These are phyloP conservation scores for Nasalis larvatus DNA, from an alignment of 2,113 vertebrate genomes.

Conservation along the genomic window DNA sequence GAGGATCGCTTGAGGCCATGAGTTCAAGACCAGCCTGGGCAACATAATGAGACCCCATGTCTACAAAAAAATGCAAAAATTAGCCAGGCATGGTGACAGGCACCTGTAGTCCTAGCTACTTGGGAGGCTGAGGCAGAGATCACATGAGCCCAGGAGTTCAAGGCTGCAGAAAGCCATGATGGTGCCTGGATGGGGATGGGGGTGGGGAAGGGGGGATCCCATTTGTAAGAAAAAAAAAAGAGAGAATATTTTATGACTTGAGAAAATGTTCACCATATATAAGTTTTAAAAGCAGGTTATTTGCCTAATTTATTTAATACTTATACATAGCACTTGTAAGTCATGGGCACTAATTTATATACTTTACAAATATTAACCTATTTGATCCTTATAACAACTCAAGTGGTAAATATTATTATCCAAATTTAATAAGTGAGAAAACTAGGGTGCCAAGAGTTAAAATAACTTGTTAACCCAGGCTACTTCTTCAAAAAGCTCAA, in stretches of 20 bases:
- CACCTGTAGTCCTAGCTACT: too few species aligned
- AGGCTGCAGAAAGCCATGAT: too few species aligned
- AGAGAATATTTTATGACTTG: neutral
- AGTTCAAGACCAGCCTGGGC: too few species aligned
- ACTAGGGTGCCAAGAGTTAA: neutral
- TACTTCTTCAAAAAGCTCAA: neutral
- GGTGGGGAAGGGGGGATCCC: too few species aligned
- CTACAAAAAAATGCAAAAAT: too few species aligned
- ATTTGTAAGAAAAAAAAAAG: too few species aligned
- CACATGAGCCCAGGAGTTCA: too few species aligned
- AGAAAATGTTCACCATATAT: neutral
- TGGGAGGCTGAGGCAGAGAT: too few species aligned
- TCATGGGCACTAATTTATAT: neutral
- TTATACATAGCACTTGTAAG: constrained; percentile 7
- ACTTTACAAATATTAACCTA: constrained; percentile 10
- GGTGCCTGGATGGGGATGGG: too few species aligned
- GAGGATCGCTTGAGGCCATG: too few species aligned
- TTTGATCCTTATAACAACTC: neutral
- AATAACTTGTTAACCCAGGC: neutral
- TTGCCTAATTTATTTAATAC: neutral
- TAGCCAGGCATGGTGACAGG: too few species aligned
- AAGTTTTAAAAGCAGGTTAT: neutral
- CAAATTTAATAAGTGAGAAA: neutral
- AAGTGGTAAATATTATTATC: neutral
- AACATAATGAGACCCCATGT: too few species aligned